Base-by-base conservation (phyloP, 2,797 vertebrate species). In the Neoniphon sammara region DNA sequence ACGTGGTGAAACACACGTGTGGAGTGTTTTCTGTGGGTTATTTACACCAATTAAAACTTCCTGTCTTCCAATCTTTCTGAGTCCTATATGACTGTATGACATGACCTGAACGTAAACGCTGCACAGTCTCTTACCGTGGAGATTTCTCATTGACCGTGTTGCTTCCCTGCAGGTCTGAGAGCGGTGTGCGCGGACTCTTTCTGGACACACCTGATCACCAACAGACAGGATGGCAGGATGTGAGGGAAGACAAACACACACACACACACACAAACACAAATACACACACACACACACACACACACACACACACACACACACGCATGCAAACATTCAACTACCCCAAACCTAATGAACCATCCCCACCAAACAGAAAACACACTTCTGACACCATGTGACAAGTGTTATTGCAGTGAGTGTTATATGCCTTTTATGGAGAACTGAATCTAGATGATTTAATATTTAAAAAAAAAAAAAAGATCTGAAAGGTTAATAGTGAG, bases 81-180 rank as follows among this genome's bases (percentile, higher is more conserved):
- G 25, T 27, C 25, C 25, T 27, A 4, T 27, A 27, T 27, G 25
- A 27, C 25, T 27, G 25, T 2, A 27, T 27, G 25, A 27, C 25
- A 2, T 27, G 25, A 27, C 25, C 25, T 55, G 12, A 14, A 10
- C 23, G 27, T 5, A 55, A 10, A 55, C 34, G 1, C 39, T 36
- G 7, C 23, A 31, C 30, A 59, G 17, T 7, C 60, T 82, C 96
- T 93, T 93, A 99, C 97, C 96, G 87, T 62, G 95, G 93, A 0
- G 92, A 90, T 77, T 92, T 96, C 80, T 98, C 97, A 14, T 95
- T 95, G 84, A 96, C 88, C 67, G 95, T 93, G 85, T 98, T 98
- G 89, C 93, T 94, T 62, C 97, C 96, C 81, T 98, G 98, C 36
- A 98, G 95, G 90, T 98, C 96, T 1, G 97, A 99, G 71, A 98